phyloP scores from a whole-genome alignment of 92 coral and sea anemone species.

The Zoanthus solanderi region DNA sequence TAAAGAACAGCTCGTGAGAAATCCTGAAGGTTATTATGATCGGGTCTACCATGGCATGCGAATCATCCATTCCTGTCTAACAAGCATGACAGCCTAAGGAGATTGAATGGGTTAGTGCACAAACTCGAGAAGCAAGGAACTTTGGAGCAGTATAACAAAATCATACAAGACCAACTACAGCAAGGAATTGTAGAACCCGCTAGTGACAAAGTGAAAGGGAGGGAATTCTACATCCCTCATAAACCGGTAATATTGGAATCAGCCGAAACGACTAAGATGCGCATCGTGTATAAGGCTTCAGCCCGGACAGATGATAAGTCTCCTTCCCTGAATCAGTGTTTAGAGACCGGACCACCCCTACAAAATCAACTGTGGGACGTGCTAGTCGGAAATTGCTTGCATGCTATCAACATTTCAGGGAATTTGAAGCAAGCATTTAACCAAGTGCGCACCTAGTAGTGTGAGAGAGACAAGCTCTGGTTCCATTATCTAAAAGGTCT shows the following conservation, averaged over 20 bases:
- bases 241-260: conserved; percentile 24
- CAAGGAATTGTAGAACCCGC: conserved; percentile 40
- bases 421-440: conserved; percentile 25
- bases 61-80: conserved; percentile 31
- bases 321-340: conserved; percentile 52
- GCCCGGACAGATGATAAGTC: conserved; percentile 28
- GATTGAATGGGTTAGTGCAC: conserved; percentile 24
- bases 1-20: conserved; percentile 7
- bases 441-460: conserved; percentile 42
- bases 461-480: conserved; percentile 48
- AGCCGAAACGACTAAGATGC: conserved; percentile 24
- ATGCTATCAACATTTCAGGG: conserved; percentile 32
- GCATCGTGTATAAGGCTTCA: conserved; percentile 32
- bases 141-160: conserved; percentile 17
- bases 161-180: conserved; percentile 30
- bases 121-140: conserved; percentile 35
- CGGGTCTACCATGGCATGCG: conserved; percentile 30
- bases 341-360: conserved; percentile 46
- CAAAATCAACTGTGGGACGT: conserved; percentile 50
- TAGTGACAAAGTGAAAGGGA: background rate
- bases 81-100: conserved; percentile 32
- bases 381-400: conserved; percentile 43
- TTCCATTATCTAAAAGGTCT: conserved; percentile 46
- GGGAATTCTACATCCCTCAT: conserved; percentile 42
- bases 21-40: conserved; percentile 10